phyloP scores from a whole-genome alignment of 2,113 vertebrate genomes.

The Bujurquina vittata region DNA sequence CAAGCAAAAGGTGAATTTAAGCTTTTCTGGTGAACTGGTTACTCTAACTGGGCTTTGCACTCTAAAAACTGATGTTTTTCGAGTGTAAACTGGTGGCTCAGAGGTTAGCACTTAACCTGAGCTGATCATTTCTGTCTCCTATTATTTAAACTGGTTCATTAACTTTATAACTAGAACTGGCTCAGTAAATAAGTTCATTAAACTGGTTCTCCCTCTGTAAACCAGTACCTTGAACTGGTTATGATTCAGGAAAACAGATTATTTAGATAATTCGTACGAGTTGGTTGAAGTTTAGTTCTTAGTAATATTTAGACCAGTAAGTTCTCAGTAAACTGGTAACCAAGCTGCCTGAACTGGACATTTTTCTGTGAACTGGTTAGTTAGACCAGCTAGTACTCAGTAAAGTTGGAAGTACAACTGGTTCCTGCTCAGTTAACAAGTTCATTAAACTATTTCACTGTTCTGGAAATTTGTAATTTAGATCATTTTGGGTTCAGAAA shows the following conservation, averaged over 20 bases:
- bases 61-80: not conserved
- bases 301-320: not conserved
- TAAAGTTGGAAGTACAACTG: not conserved
- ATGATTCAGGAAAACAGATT: rapidly evolving
- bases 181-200: not conserved
- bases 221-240: not conserved
- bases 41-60: not conserved
- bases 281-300: not conserved
- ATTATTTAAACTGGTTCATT: not conserved
- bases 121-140: not conserved
- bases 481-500: no score
- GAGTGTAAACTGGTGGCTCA: not conserved
- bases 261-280: not conserved
- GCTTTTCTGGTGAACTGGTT: not conserved
- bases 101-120: not conserved
- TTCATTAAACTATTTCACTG: not conserved
- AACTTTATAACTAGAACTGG: not conserved
- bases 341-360: not conserved
- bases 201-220: not conserved
- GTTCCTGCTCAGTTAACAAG: not conserved
- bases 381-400: not conserved
- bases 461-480: no score
- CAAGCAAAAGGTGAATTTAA: not conserved
- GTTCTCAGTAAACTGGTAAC: not conserved
- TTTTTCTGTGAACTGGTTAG: no score